Percentiles rank a stretch among this genome's conserved stretches.
Conservation (phyloP, 2,888 invertebrate species). For the Bombylius discolor region DNA sequence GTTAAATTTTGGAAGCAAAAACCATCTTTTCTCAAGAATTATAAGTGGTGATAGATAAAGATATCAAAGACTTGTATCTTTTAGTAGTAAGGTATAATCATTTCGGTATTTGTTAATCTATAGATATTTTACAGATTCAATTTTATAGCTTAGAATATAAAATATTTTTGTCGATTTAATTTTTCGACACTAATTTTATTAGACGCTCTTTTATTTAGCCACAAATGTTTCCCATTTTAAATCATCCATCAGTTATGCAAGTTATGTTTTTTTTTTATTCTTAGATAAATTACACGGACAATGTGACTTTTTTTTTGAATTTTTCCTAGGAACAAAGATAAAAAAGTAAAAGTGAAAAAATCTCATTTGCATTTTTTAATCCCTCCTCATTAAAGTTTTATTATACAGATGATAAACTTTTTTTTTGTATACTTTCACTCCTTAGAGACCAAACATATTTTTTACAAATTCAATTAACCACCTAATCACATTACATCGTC, state of each 20-base stretch:
- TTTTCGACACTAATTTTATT: slow-evolving; percentile 6
- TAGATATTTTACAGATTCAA: too few species aligned
- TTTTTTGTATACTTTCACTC: neutral
- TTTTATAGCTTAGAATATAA: too few species aligned
- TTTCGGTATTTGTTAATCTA: too few species aligned
- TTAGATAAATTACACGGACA: neutral
- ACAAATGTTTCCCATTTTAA: neutral
- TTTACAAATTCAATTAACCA: neutral
- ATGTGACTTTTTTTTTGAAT: neutral
- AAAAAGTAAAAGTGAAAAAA: too few species aligned
- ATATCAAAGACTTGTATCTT: too few species aligned
- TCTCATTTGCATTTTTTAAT: neutral
- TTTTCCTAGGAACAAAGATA: neutral
- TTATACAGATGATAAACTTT: neutral
- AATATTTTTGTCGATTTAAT: neutral
- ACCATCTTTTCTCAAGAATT: too few species aligned
- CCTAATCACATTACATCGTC: neutral
- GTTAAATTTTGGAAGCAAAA: too few species aligned
- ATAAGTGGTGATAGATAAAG: too few species aligned
- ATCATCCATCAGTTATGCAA: neutral
- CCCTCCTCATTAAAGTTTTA: neutral
- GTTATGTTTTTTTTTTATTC: neutral
- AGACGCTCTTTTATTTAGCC: neutral
- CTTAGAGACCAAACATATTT: neutral
- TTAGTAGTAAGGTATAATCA: too few species aligned